Evolutionary conservation across 2,888 invertebrate species (phyloP).

Genomic region (Geophilus truncorum): DNA sequence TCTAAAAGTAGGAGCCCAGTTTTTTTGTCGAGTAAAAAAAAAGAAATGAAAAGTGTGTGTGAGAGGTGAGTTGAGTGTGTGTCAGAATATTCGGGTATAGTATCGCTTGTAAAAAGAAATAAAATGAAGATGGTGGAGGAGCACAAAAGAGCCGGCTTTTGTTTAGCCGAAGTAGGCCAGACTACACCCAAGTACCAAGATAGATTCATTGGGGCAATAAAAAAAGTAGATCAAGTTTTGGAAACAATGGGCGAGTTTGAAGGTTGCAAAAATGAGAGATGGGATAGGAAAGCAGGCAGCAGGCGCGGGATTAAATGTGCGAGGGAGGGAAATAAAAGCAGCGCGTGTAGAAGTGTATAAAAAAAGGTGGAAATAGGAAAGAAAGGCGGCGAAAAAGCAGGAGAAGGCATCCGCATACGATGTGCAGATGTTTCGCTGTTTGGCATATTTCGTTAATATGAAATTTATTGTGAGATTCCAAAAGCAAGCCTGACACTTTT

Average conservation of each 20-base stretch:
- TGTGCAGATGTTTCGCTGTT: neutral
- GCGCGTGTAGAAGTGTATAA: neutral
- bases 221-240: conserved; percentile 13
- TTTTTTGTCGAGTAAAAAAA: neutral
- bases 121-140: neutral
- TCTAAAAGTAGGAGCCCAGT: neutral
- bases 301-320: neutral
- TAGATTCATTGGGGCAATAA: conserved; percentile 23
- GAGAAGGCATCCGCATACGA: neutral
- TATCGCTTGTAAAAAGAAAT: neutral
- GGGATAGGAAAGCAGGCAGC: neutral
- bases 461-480: conserved; percentile 38
- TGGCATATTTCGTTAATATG: conserved; percentile 38
- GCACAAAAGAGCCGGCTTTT: conserved; percentile 19
- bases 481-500: conserved; percentile 38
- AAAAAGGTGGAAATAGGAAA: neutral
- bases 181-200: conserved; percentile 9
- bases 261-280: neutral
- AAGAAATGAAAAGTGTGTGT: conserved; percentile 1
- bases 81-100: conserved; percentile 8
- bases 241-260: neutral
- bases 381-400: neutral
- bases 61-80: neutral
- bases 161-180: neutral
- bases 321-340: neutral